Percentiles rank a stretch among this genome's conserved stretches.
phyloP scores from a whole-genome alignment of 2,888 invertebrate genomes.

The Perizoma flavofasciatum region DNA sequence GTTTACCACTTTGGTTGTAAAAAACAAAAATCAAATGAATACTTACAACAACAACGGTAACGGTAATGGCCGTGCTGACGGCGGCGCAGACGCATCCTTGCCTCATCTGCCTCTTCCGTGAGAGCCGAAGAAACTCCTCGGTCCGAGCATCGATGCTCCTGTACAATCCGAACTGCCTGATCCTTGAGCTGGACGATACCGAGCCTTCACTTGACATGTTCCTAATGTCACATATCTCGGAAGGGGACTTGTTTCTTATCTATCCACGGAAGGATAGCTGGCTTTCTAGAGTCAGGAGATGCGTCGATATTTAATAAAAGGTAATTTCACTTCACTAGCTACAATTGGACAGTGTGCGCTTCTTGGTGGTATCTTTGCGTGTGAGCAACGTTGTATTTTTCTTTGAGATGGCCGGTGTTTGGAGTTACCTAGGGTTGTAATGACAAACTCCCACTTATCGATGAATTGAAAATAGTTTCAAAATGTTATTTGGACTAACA shows the following conservation, averaged over 20 bases:
- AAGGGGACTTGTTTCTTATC: not conserved
- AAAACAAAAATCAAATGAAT: constrained; percentile 19
- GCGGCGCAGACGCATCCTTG: constrained; percentile 77
- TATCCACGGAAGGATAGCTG: no score
- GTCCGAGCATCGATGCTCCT: constrained; percentile 71
- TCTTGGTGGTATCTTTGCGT: constrained; percentile 60
- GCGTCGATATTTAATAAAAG: not conserved
- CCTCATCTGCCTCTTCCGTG: constrained; percentile 67
- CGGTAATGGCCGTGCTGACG: constrained; percentile 72
- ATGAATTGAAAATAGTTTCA: no score
- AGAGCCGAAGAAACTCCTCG: constrained; percentile 71
- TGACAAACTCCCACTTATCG: constrained; percentile 2
- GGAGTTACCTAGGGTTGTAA: constrained; percentile 51
- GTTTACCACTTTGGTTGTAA: no score
- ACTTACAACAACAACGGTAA: constrained; percentile 77
- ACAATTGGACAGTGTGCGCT: constrained; percentile 18
- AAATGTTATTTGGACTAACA: no score
- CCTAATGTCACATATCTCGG: constrained; percentile 60
- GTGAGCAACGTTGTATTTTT: constrained; percentile 60
- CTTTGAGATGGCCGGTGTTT: constrained; percentile 59
- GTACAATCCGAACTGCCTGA: constrained; percentile 73
- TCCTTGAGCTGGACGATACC: constrained; percentile 56
- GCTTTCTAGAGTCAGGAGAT: no score
- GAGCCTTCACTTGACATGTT: constrained; percentile 72
- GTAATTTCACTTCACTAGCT: not conserved